Conservation (phyloP, 1,140 invertebrate genomes). For the Drosophila ficusphila region DNA sequence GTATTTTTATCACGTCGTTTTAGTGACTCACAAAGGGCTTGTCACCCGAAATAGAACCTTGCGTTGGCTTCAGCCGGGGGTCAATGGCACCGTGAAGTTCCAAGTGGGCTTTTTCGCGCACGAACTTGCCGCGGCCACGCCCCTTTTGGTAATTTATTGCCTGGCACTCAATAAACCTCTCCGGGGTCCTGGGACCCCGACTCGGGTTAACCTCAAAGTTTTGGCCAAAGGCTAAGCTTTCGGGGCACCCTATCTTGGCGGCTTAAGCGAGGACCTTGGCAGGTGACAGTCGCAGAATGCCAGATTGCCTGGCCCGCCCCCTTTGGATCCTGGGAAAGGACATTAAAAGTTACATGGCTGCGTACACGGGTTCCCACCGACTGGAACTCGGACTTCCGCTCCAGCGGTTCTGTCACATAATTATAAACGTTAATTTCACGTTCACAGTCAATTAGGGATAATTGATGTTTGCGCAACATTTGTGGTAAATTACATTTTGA, state of each 20-base stretch:
- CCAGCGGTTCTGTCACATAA: conserved; percentile 69
- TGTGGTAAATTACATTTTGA: conserved; percentile 82
- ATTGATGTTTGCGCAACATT: conserved; percentile 82
- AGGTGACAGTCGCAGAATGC: not conserved
- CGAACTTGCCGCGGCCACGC: conserved; percentile 62
- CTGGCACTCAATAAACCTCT: conserved; percentile 60
- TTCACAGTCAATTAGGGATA: conserved; percentile 82
- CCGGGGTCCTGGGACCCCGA: conserved; percentile 13
- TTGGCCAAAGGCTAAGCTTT: conserved; percentile 19
- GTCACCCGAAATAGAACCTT: conserved; percentile 17
- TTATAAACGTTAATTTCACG: conserved; percentile 83
- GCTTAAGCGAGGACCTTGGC: conserved; percentile 7
- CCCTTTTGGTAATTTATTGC: conserved; percentile 69
- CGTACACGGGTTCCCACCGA: conserved; percentile 10
- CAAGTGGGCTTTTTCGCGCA: conserved; percentile 17
- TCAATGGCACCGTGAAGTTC: conserved; percentile 49
- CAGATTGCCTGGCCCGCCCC: not conserved
- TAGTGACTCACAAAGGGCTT: conserved; percentile 31
- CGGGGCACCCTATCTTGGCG: conserved; percentile 1
- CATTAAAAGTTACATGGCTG: conserved; percentile 43
- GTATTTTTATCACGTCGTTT: conserved; percentile 1
- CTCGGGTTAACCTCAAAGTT: conserved; percentile 19
- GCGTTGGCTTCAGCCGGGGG: conserved; percentile 29
- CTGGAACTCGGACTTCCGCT: conserved; percentile 48
- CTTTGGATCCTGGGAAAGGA: conserved; percentile 6